These are phyloP conservation scores for Empidonax alnorum DNA, from an alignment of 2,113 vertebrate genomes.

Conservation along the genomic window DNA sequence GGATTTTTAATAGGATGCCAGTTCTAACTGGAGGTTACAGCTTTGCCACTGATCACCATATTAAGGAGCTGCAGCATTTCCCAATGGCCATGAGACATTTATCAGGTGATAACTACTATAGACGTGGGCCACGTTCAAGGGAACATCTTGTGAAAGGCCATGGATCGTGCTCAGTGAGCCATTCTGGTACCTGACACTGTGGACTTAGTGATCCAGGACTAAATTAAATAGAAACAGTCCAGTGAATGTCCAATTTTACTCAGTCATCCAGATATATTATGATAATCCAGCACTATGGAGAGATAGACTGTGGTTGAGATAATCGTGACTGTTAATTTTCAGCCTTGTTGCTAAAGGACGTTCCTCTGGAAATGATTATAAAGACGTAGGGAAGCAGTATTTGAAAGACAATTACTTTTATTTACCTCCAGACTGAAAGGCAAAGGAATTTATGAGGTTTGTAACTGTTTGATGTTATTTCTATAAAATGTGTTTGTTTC, in stretches of 20 bases:
- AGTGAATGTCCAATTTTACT: not conserved
- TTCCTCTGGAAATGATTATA: not conserved
- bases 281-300: not conserved
- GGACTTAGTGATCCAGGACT: not conserved
- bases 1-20: not conserved
- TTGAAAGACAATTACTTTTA: constrained; percentile 15
- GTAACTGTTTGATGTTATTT: not conserved
- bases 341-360: not conserved
- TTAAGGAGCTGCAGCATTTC: not conserved
- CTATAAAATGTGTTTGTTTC: not conserved
- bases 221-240: constrained; percentile 24
- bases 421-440: constrained; percentile 50
- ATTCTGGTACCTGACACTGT: not conserved
- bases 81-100: not conserved
- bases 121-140: not conserved
- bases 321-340: constrained; percentile 25
- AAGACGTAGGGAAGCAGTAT: not conserved
- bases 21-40: not conserved
- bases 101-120: not conserved
- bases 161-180: not conserved
- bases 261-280: not conserved
- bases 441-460: not conserved
- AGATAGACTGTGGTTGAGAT: not conserved
- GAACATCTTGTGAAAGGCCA: not conserved
- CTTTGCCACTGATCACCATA: rapidly evolving